phyloP scores from a whole-genome alignment of 1,140 invertebrate species.

The Nautilus pompilius region DNA sequence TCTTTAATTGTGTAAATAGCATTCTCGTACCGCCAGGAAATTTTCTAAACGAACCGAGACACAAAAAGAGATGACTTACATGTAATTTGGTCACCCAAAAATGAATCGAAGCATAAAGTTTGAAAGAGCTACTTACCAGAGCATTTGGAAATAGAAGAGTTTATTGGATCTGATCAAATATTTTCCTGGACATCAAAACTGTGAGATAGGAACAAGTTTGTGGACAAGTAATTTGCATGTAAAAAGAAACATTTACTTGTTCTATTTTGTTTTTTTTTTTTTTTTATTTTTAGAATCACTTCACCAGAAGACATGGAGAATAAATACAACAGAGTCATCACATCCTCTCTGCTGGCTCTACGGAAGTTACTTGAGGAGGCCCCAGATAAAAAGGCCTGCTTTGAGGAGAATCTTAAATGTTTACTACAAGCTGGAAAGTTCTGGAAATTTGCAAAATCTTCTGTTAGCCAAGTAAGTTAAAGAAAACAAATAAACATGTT shows the following conservation, averaged over 20 bases:
- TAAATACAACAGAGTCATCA: constrained; percentile 69
- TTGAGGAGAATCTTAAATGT: constrained; percentile 21
- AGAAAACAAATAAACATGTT: no score
- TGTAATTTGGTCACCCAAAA: no score
- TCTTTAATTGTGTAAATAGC: no score
- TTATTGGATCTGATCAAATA: no score
- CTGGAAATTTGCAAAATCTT: constrained; percentile 66
- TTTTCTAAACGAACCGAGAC: no score
- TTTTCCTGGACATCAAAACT: background rate
- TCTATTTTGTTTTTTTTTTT: background rate
- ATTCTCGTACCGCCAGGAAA: no score
- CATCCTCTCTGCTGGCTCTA: constrained; percentile 68
- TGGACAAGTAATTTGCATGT: no score
- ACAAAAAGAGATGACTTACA: no score
- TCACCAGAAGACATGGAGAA: constrained; percentile 70
- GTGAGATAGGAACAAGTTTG: no score
- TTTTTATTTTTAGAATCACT: constrained; percentile 51
- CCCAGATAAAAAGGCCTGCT: constrained; percentile 20
- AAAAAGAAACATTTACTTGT: background rate
- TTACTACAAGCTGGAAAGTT: constrained; percentile 64
- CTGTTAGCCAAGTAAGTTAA: constrained; percentile 28
- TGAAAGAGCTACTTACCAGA: no score
- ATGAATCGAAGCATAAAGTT: no score
- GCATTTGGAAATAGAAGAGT: no score
- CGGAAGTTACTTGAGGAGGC: constrained; percentile 56